Evolutionary conservation across 2,888 invertebrate species (phyloP).

Genomic region (Drosophila barbarae): DNA sequence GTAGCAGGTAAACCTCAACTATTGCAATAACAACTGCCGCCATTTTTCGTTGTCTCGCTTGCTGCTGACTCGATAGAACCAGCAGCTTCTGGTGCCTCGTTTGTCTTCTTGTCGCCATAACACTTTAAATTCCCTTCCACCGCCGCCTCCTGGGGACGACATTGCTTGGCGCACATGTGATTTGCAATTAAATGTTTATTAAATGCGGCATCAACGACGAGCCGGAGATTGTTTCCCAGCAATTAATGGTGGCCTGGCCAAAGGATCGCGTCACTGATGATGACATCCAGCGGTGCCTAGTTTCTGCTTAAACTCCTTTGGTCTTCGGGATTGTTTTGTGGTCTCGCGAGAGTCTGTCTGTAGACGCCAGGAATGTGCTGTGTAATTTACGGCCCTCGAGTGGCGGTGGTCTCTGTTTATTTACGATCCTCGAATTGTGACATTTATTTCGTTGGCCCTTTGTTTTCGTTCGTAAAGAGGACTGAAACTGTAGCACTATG

Average conservation of each 20-base stretch:
- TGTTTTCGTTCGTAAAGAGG: not conserved
- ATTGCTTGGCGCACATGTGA: conserved; percentile 66
- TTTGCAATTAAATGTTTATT: conserved; percentile 72
- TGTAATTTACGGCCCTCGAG: conserved; percentile 58
- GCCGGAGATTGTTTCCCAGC: conserved; percentile 57
- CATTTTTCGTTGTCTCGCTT: not conserved
- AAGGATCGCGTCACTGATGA: conserved; percentile 59
- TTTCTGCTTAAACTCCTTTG: conserved; percentile 4
- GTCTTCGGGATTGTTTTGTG: not conserved
- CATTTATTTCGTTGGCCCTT: conserved; percentile 56
- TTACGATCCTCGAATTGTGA: conserved; percentile 64
- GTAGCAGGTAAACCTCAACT: too few species aligned
- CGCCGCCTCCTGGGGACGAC: conserved; percentile 15
- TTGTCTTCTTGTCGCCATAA: conserved; percentile 52
- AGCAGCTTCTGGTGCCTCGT: conserved; percentile 12
- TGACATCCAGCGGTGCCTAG: conserved; percentile 56
- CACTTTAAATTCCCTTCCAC: conserved; percentile 47
- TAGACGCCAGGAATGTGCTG: conserved; percentile 52
- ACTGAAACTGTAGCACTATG: conserved; percentile 49
- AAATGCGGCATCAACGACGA: conserved; percentile 66
- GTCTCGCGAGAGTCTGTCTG: not conserved
- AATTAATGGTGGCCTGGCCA: conserved; percentile 49
- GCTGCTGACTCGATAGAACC: not conserved
- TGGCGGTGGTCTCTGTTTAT: conserved; percentile 56
- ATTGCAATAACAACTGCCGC: too few species aligned